These are phyloP conservation scores for Acronicta psi DNA, from an alignment of 2,888 invertebrate species.

Conservation along the genomic window DNA sequence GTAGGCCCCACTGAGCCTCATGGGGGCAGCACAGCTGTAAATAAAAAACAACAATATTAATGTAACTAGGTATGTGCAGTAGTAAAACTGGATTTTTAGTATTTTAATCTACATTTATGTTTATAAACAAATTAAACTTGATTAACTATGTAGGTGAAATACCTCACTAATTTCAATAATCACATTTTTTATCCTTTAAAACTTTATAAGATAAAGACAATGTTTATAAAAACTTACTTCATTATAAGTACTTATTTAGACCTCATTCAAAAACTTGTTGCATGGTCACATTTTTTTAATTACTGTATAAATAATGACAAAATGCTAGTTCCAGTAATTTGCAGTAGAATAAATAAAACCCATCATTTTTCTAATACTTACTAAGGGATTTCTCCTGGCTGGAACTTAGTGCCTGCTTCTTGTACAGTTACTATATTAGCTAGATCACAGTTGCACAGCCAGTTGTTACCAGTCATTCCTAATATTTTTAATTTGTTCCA, in stretches of 20 bases:
- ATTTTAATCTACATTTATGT: too few relatives aligned
- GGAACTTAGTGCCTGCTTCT: constrained; percentile 78
- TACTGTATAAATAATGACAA: too few relatives aligned
- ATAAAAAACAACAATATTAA: constrained; percentile 10
- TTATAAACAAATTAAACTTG: too few relatives aligned
- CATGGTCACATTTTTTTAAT: background rate
- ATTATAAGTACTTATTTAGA: background rate
- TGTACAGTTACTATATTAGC: constrained; percentile 80
- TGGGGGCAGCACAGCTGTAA: constrained; percentile 84
- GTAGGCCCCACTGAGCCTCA: constrained; percentile 77
- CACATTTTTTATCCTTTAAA: too few relatives aligned
- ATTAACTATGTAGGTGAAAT: too few relatives aligned
- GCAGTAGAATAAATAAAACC: too few relatives aligned
- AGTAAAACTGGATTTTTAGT: too few relatives aligned
- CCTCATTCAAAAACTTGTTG: background rate
- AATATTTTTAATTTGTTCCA: constrained; percentile 88
- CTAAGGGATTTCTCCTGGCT: constrained; percentile 77
- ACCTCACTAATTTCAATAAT: background rate
- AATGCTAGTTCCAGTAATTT: too few relatives aligned
- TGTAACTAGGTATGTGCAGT: too few relatives aligned
- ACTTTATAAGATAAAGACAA: too few relatives aligned
- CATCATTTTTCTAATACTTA: constrained; percentile 66
- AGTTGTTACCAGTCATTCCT: constrained; percentile 90
- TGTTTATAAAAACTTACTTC: too few relatives aligned
- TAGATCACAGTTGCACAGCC: constrained; percentile 90